Conservation (phyloP, 1,140 invertebrate species). For the Sarcophaga peregrina region DNA sequence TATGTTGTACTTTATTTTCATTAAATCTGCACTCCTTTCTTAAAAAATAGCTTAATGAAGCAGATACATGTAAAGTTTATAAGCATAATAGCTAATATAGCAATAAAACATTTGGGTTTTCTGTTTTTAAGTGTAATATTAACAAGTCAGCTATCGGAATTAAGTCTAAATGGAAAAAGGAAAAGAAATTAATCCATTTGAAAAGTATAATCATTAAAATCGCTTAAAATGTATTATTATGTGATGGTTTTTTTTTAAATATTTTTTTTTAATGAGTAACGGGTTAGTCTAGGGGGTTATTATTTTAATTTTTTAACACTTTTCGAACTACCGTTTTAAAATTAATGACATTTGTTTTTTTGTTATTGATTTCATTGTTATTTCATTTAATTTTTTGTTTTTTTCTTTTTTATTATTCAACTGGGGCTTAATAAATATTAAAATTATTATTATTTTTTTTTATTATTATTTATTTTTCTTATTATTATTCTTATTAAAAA, state of each 20-base stretch:
- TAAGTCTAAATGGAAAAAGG: too few species aligned
- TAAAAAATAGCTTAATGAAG: too few species aligned
- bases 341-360: neutral
- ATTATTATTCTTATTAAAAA: conserved; percentile 2
- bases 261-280: neutral
- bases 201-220: neutral
- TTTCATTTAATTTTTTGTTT: neutral
- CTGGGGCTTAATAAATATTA: conserved; percentile 34
- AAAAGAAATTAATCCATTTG: too few species aligned
- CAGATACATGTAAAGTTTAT: too few species aligned
- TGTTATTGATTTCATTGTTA: neutral
- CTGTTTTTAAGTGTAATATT: too few species aligned
- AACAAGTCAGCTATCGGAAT: too few species aligned
- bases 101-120: too few species aligned
- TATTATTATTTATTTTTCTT: neutral
- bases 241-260: conserved; percentile 25
- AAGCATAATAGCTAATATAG: too few species aligned
- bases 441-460: conserved; percentile 2
- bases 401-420: neutral
- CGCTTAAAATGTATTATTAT: neutral
- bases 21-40: too few species aligned
- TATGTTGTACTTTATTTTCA: too few species aligned
- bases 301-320: neutral
- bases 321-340: neutral
- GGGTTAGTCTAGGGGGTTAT: neutral